phyloP scores from a whole-genome alignment of 2,888 invertebrate species.

The Nomada flava region DNA sequence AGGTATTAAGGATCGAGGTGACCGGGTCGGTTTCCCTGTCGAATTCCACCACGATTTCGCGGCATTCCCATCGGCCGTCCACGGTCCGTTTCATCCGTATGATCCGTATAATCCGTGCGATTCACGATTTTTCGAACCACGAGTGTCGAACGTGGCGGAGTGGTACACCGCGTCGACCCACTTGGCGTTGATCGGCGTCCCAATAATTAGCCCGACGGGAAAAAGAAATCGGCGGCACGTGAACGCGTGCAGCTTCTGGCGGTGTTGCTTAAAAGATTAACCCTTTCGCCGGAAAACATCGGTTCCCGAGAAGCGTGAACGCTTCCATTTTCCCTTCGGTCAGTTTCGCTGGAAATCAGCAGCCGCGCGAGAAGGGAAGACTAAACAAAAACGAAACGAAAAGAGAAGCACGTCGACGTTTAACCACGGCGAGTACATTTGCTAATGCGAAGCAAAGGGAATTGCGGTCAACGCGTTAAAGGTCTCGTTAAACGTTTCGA shows the following conservation, averaged over 20 bases:
- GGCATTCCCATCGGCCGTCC: not conserved
- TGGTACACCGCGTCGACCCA: slow-evolving; percentile 32
- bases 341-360: not conserved
- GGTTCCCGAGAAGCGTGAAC: not conserved
- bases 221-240: slow-evolving; percentile 26
- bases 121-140: slow-evolving; percentile 38
- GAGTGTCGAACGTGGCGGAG: slow-evolving; percentile 18
- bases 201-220: slow-evolving; percentile 30
- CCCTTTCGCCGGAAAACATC: slow-evolving; percentile 9
- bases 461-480: not conserved
- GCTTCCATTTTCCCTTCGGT: too few species aligned
- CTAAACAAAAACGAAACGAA: not conserved
- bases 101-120: not conserved
- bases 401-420: not conserved
- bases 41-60: not conserved
- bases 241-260: slow-evolving; percentile 21
- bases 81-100: not conserved
- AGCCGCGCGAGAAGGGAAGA: not conserved
- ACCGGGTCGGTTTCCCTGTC: slow-evolving; percentile 43
- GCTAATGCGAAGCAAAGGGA: not conserved
- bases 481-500: not conserved
- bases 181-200: slow-evolving; percentile 49
- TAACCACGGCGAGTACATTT: not conserved
- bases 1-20: slow-evolving; percentile 69
- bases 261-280: slow-evolving; percentile 29